Percentiles rank a stretch among this genome's conserved stretches.
Evolutionary conservation across 2,113 vertebrate species (phyloP).

Genomic region (Chaetodon trifascialis): DNA sequence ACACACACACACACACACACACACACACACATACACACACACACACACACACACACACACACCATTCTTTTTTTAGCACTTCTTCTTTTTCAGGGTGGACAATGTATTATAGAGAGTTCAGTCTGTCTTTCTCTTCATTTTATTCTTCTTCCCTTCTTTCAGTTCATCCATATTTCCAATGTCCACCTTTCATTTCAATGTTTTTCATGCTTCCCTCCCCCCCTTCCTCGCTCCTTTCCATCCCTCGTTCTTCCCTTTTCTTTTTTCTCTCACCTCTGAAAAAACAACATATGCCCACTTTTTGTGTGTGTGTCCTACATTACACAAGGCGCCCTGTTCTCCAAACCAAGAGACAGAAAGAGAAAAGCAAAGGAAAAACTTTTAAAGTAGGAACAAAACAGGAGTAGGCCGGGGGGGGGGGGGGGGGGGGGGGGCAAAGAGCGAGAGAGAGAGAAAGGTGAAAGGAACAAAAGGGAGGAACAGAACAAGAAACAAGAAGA

Average conservation of each 20-base stretch:
- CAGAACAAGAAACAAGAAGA: conserved; percentile 14
- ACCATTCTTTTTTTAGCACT: not conserved
- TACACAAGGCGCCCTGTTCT: conserved; percentile 33
- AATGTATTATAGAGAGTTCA: conserved; percentile 1
- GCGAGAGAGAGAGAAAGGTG: conserved; percentile 3
- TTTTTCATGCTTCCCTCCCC: not conserved
- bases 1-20: conserved; percentile 23
- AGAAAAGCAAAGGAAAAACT: not conserved
- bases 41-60: conserved; percentile 25
- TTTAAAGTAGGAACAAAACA: conserved; percentile 14
- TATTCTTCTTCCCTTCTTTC: too few relatives aligned
- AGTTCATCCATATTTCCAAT: not conserved
- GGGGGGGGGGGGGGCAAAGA: not conserved
- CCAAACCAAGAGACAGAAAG: conserved; percentile 57
- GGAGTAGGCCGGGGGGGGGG: not conserved
- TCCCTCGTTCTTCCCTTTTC: not conserved
- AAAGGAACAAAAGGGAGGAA: conserved; percentile 20
- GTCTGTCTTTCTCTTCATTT: not conserved
- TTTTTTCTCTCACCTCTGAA: not conserved
- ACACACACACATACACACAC: conserved; percentile 37
- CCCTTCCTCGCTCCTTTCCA: not conserved
- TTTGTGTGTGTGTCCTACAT: conserved; percentile 60
- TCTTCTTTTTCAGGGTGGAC: not conserved
- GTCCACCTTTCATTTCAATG: not conserved
- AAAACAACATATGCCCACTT: not conserved